These are phyloP conservation scores for Temnothorax rugatulus DNA, from an alignment of 2,888 invertebrate species.

Conservation along the genomic window DNA sequence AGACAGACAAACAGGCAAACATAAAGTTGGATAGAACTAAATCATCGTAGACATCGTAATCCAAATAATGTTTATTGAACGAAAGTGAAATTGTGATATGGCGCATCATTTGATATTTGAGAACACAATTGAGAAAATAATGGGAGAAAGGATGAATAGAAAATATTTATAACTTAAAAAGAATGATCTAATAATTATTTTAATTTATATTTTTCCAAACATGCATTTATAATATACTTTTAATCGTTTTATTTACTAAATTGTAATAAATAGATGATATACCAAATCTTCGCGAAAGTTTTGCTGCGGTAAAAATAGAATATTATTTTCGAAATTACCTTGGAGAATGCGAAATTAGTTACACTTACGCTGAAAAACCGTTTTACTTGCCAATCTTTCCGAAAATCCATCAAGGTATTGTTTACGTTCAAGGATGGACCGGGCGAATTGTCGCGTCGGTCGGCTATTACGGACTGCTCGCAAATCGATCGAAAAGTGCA, in stretches of 20 bases:
- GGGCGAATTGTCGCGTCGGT: constrained; percentile 20
- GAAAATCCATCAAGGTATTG: constrained; percentile 19
- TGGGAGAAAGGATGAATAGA: background rate
- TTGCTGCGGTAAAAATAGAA: background rate
- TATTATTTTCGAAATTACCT: background rate
- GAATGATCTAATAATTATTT: background rate
- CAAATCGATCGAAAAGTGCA: constrained; percentile 28
- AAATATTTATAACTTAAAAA: background rate
- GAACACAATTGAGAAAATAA: background rate
- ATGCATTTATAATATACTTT: background rate
- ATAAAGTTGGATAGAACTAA: constrained; percentile 20
- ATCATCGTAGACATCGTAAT: constrained; percentile 29
- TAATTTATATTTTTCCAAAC: background rate
- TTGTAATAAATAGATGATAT: background rate
- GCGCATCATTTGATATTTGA: background rate
- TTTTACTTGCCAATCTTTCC: background rate
- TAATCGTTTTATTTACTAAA: background rate
- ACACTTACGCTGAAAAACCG: background rate
- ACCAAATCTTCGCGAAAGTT: background rate
- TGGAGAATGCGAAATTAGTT: background rate
- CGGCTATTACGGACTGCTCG: constrained; percentile 34
- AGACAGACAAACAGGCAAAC: constrained; percentile 30
- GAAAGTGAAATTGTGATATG: constrained; percentile 18
- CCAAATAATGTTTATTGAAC: constrained; percentile 13
- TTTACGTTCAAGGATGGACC: constrained; percentile 61